Evolutionary conservation across 2,113 vertebrate genomes (phyloP).

Genomic region (Chloebia gouldiae): DNA sequence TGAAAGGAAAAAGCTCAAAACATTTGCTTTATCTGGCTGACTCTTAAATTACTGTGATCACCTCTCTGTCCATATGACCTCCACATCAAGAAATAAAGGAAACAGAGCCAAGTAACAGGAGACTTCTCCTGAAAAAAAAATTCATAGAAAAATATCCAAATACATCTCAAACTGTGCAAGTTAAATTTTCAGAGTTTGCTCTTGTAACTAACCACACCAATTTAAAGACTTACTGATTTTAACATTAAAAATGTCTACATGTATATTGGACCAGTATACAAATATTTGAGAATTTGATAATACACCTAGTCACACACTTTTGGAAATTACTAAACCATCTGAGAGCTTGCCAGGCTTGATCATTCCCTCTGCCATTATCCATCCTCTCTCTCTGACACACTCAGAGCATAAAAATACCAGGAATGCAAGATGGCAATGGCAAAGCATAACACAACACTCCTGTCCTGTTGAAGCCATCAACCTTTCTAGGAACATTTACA

Average conservation of each 20-base stretch:
- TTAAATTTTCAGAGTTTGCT: not conserved
- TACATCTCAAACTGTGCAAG: not conserved
- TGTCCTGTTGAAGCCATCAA: not conserved
- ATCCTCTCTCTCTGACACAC: not conserved
- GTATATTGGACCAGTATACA: not conserved
- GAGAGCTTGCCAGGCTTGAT: not conserved
- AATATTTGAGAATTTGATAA: not conserved
- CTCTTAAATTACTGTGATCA: not conserved
- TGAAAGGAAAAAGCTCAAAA: not conserved
- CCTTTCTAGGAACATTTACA: not conserved
- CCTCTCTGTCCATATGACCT: not conserved
- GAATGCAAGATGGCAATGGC: not conserved
- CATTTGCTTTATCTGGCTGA: not conserved
- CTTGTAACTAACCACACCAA: not conserved
- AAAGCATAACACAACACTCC: not conserved
- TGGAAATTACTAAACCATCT: conserved; percentile 22
- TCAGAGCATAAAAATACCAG: not conserved
- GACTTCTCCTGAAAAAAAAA: not conserved
- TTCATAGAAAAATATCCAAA: not conserved
- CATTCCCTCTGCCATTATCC: not conserved
- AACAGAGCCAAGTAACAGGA: conserved; percentile 22
- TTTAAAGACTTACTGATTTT: conserved; percentile 4
- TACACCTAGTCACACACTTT: not conserved
- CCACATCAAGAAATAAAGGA: not conserved
- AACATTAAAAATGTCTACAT: not conserved